Evolutionary conservation across 2,888 invertebrate species (phyloP), one percentile per base, ranked within the genome.

Genomic region (Torymus tubicola): DNA sequence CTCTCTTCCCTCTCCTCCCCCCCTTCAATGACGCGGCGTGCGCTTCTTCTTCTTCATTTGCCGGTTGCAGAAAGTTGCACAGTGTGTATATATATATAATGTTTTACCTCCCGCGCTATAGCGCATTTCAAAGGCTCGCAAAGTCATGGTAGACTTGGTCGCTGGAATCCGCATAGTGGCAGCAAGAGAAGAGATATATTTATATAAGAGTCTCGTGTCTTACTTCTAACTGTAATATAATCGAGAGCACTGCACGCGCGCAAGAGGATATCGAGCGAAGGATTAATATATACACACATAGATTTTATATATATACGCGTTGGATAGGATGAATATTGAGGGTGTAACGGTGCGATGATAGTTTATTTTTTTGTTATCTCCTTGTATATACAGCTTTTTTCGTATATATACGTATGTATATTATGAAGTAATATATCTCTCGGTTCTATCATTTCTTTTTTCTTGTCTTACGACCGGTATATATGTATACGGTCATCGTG

Each of bases 131-230:
- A 82, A 68, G 82, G 82, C 84, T 57, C 31, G 31, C 31, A 4
- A 31, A 84, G 85, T 86, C 84, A 85, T 83, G 85, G 81, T 85
- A 85, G 85, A 81, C 84, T 85, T 85, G 74, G 81, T 81, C 80
- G 80, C 61, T 80, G 85, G 86, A 86, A 86, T 85, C 84, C 83
- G 78, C 52, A 2, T 42, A 57, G 57, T 55, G 21, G 31, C 18
- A 52, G 60, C 42, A 52, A 53, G 13, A 14, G 8, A 58, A n/a
- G n/a, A n/a, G n/a, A n/a, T n/a, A n/a, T 58, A 75, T 76, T 75
- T 80, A 71, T 76, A 70, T 67, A 70, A 63, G 69, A 76, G 68
- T 68, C 73, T 11, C 31, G 75, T 58, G 71, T 80, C 71, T 72
- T 76, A 72, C 61, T 80, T 52, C 68, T 76, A 80, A 72, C 76